phyloP scores from a whole-genome alignment of 2,797 vertebrate genomes.

The Bovichtus variegatus region DNA sequence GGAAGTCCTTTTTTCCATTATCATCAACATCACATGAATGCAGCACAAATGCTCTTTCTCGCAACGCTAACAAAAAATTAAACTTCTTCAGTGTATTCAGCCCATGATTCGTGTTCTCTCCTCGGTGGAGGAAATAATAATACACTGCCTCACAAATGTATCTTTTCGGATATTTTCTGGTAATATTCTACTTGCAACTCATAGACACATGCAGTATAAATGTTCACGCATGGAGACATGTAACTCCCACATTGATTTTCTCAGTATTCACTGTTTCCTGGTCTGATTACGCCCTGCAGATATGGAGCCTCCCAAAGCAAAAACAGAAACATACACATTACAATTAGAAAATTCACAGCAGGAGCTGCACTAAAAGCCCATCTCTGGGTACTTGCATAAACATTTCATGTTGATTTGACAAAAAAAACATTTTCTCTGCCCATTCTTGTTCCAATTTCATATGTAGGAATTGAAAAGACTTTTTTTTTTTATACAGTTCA shows the following conservation, averaged over 20 bases:
- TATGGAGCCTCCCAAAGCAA: constrained; percentile 26
- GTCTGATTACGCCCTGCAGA: constrained; percentile 29
- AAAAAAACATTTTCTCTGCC: constrained; percentile 18
- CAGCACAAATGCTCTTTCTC: too few relatives aligned
- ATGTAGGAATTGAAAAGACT: neutral
- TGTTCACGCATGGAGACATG: neutral
- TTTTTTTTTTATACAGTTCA: neutral
- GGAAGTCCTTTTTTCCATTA: too few relatives aligned
- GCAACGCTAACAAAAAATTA: too few relatives aligned
- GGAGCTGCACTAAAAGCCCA: constrained; percentile 26
- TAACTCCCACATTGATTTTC: constrained; percentile 1
- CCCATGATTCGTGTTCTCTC: too few relatives aligned
- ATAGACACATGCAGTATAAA: neutral
- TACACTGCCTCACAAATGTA: neutral
- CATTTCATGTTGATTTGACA: constrained; percentile 8
- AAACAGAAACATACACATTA: constrained; percentile 21
- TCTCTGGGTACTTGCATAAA: neutral
- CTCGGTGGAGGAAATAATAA: neutral
- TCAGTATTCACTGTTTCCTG: constrained; percentile 23
- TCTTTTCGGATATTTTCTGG: neutral
- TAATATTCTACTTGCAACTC: neutral
- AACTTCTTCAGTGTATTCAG: too few relatives aligned
- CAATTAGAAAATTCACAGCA: constrained; percentile 33
- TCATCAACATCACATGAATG: too few relatives aligned
- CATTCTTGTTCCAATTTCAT: neutral